Evolutionary conservation across 2,888 invertebrate species (phyloP).

Genomic region (Macrosoma leucophasiata): DNA sequence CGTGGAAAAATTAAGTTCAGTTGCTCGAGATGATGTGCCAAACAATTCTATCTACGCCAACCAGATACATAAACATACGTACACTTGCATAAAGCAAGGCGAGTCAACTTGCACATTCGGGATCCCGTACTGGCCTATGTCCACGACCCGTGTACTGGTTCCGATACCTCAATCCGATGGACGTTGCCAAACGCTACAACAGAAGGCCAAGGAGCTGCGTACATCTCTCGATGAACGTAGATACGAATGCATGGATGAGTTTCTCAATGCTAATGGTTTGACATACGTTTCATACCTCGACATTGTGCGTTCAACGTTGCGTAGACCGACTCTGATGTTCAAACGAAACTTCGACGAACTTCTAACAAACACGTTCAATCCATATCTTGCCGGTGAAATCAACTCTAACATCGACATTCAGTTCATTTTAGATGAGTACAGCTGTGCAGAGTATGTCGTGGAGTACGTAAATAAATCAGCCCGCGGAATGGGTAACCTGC

Average conservation of each 20-base stretch:
- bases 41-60: slow-evolving; percentile 28
- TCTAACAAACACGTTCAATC: slow-evolving; percentile 47
- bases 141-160: slow-evolving; percentile 31
- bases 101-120: slow-evolving; percentile 34
- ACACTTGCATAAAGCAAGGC: slow-evolving; percentile 32
- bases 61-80: slow-evolving; percentile 32
- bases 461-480: slow-evolving; percentile 48
- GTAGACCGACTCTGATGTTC: slow-evolving; percentile 36
- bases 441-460: slow-evolving; percentile 46
- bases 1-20: slow-evolving; percentile 32
- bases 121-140: slow-evolving; percentile 36
- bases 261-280: slow-evolving; percentile 32
- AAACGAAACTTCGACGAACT: slow-evolving; percentile 38
- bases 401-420: slow-evolving; percentile 44
- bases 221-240: slow-evolving; percentile 33
- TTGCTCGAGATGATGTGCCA: slow-evolving; percentile 30
- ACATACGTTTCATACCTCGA: slow-evolving; percentile 18
- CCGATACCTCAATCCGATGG: slow-evolving; percentile 34
- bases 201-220: slow-evolving; percentile 33
- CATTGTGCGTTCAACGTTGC: slow-evolving; percentile 33
- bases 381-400: slow-evolving; percentile 35
- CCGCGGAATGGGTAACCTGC: slow-evolving; percentile 40
- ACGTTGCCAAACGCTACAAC: slow-evolving; percentile 29
- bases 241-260: slow-evolving; percentile 30
- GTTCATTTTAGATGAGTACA: slow-evolving; percentile 44